Conservation (phyloP, 2,888 invertebrate species). For the Meandrusa payeni region DNA sequence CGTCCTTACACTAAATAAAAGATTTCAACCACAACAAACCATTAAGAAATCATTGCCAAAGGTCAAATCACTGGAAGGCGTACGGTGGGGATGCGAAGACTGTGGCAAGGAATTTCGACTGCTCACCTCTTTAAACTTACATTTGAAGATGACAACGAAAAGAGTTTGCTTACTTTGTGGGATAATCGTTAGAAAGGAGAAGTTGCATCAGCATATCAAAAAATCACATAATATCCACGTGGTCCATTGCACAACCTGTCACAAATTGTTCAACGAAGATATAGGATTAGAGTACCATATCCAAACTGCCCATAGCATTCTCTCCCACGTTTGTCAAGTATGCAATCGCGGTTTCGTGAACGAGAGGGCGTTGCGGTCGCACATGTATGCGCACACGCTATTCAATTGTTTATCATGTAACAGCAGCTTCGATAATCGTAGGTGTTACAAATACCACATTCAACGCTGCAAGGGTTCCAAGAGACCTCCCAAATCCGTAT, state of each 20-base stretch:
- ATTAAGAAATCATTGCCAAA: slow-evolving; percentile 19
- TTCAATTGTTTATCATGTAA: slow-evolving; percentile 54
- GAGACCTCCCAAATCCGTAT: slow-evolving; percentile 28
- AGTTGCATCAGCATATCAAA: slow-evolving; percentile 45
- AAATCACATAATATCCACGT: slow-evolving; percentile 37
- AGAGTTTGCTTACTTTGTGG: slow-evolving; percentile 50
- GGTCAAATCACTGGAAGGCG: not conserved
- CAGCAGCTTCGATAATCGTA: slow-evolving; percentile 51
- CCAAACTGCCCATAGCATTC: slow-evolving; percentile 34
- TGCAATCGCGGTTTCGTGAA: slow-evolving; percentile 51
- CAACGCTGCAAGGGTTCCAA: slow-evolving; percentile 37
- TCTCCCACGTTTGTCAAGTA: slow-evolving; percentile 39
- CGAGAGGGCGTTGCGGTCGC: slow-evolving; percentile 51
- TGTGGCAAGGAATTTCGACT: slow-evolving; percentile 47
- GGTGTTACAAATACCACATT: slow-evolving; percentile 55
- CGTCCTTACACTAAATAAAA: slow-evolving; percentile 35
- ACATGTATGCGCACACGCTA: slow-evolving; percentile 51
- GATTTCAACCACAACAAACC: not conserved
- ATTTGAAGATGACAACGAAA: slow-evolving; percentile 47
- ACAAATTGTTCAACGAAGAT: slow-evolving; percentile 42
- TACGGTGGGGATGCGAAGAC: slow-evolving; percentile 42
- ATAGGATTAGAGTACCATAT: slow-evolving; percentile 36
- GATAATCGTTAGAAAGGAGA: slow-evolving; percentile 39
- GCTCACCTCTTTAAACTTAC: slow-evolving; percentile 45
- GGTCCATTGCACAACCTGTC: slow-evolving; percentile 43